Conservation (phyloP, 2,113 vertebrate genomes). For the Notarius quadriscutis region DNA sequence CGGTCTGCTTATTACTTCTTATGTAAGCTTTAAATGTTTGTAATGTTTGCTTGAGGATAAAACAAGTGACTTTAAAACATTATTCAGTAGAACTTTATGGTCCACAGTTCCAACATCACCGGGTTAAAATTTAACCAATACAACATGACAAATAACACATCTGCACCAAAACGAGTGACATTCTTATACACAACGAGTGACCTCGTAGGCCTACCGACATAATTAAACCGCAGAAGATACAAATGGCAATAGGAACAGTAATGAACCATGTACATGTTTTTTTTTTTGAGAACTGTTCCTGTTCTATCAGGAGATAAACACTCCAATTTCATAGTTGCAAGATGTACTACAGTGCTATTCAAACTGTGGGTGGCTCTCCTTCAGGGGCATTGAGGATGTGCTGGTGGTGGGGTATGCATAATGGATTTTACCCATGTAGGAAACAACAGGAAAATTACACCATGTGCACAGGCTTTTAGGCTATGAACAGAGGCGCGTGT, state of each 20-base stretch:
- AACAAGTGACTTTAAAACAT: neutral
- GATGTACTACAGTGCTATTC: neutral
- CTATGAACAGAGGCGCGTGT: neutral
- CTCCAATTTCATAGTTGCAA: neutral
- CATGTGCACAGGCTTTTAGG: neutral
- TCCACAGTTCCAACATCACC: neutral
- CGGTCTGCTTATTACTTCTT: neutral
- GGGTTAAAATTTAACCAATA: neutral
- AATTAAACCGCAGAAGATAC: neutral
- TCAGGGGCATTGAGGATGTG: neutral
- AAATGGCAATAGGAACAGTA: neutral
- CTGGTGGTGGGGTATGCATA: neutral
- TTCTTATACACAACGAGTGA: neutral
- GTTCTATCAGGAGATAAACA: neutral
- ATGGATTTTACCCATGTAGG: slow-evolving; percentile 6
- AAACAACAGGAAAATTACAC: neutral
- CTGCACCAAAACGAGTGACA: neutral
- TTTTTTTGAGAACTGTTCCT: neutral
- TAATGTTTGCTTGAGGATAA: neutral
- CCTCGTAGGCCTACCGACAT: neutral
- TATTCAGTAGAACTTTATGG: neutral
- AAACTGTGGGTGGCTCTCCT: slow-evolving; percentile 8
- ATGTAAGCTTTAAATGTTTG: neutral
- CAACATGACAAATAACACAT: neutral
- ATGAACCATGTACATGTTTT: neutral